Conservation (phyloP, 2,888 invertebrate genomes). For the Caenorhabditis sp. region DNA sequence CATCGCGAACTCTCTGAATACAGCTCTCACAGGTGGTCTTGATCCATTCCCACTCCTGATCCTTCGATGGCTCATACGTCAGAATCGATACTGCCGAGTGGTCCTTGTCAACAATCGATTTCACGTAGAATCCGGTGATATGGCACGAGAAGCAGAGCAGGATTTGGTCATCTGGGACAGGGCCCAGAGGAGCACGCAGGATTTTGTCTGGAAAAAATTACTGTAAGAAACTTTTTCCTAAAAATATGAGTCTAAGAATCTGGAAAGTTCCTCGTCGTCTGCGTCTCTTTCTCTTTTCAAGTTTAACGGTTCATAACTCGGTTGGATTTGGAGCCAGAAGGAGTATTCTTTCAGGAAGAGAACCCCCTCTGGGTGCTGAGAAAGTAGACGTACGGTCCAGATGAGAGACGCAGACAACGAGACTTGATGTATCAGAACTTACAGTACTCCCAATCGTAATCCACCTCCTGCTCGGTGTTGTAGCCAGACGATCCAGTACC, state of each 20-base stretch:
- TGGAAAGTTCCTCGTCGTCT: no score
- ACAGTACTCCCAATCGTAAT: constrained; percentile 39
- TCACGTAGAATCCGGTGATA: constrained; percentile 30
- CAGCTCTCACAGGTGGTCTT: neutral
- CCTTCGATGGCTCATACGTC: neutral
- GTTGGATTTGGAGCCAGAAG: neutral
- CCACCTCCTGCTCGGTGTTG: constrained; percentile 9
- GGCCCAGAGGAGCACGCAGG: constrained; percentile 23
- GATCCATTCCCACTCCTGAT: neutral
- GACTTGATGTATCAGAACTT: neutral
- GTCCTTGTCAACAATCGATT: constrained; percentile 29
- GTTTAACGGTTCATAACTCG: no score
- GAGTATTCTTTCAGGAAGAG: no score
- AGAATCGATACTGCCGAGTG: constrained; percentile 11
- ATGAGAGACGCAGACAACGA: neutral
- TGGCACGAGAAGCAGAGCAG: constrained; percentile 23
- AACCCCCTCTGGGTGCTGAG: no score
- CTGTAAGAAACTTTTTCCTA: constrained; percentile 1
- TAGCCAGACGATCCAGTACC: constrained; percentile 32
- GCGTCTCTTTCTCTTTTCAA: no score
- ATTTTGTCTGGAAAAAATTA: no score
- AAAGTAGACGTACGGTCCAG: no score
- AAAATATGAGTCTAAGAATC: no score
- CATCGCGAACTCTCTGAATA: constrained; percentile 11
- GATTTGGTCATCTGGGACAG: constrained; percentile 26